phyloP scores from a whole-genome alignment of 2,797 vertebrate genomes.

The Sebastes matsubarae region DNA sequence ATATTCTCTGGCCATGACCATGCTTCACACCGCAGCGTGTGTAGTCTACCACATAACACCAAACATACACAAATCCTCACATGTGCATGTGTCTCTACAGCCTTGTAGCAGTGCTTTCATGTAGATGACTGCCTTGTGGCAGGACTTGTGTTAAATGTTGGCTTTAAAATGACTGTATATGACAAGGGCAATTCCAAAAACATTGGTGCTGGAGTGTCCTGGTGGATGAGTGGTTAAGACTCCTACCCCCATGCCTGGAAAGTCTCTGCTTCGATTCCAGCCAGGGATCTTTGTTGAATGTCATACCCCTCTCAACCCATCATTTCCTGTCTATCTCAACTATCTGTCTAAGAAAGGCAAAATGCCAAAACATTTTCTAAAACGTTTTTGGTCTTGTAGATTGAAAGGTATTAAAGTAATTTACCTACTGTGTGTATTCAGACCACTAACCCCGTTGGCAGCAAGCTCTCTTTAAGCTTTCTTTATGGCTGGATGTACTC shows the following conservation, averaged over 20 bases:
- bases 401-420: no score
- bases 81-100: neutral
- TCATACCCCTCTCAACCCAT: neutral
- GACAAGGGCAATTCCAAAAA: neutral
- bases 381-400: neutral
- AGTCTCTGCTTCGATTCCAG: neutral
- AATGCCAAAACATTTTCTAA: neutral
- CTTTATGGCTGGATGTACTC: neutral
- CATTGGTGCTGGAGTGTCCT: neutral
- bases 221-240: neutral
- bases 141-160: neutral
- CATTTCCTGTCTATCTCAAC: neutral
- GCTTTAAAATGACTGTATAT: neutral
- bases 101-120: neutral
- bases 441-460: no score
- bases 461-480: neutral
- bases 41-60: slow-evolving; percentile 1
- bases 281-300: neutral
- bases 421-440: no score
- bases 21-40: slow-evolving; percentile 26
- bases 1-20: slow-evolving; percentile 31
- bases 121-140: neutral
- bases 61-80: neutral
- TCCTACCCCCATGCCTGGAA: neutral
- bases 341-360: neutral